Evolutionary conservation across 2,888 invertebrate species (phyloP).

Genomic region (Zeuzera pyrina): DNA sequence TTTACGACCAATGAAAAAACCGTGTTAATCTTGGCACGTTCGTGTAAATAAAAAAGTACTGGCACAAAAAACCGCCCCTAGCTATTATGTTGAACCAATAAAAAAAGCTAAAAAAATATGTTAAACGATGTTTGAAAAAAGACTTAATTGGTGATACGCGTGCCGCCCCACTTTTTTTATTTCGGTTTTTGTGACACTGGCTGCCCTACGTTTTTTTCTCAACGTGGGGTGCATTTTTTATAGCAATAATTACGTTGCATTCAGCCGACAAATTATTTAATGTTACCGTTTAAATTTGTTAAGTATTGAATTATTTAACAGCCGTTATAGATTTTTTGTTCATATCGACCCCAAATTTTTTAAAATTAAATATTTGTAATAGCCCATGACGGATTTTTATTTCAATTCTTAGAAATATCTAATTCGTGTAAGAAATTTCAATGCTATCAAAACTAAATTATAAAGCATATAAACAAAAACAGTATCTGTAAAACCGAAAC

Average conservation of each 20-base stretch:
- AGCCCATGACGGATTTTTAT: no score
- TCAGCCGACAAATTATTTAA: constrained; percentile 47
- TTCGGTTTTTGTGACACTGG: constrained; percentile 25
- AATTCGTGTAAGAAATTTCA: no score
- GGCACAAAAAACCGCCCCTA: constrained; percentile 53
- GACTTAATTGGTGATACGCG: constrained; percentile 60
- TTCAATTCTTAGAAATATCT: no score
- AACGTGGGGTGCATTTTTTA: constrained; percentile 61
- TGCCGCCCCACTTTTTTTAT: constrained; percentile 55
- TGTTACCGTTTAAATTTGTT: constrained; percentile 39
- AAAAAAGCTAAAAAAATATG: constrained; percentile 44
- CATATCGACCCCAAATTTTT: no score
- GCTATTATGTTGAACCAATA: constrained; percentile 47
- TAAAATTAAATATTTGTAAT: no score
- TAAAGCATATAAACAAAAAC: no score
- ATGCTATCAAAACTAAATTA: no score
- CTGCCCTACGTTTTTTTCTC: constrained; percentile 25
- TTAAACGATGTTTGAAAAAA: constrained; percentile 42
- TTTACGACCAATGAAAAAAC: constrained; percentile 31
- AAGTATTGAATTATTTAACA: background rate
- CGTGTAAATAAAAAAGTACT: constrained; percentile 29
- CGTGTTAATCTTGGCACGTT: constrained; percentile 52
- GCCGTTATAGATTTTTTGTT: background rate
- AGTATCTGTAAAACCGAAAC: no score
- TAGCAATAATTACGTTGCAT: constrained; percentile 39